Conservation (phyloP, 2,113 vertebrate genomes). For the Charadrius vociferus region DNA sequence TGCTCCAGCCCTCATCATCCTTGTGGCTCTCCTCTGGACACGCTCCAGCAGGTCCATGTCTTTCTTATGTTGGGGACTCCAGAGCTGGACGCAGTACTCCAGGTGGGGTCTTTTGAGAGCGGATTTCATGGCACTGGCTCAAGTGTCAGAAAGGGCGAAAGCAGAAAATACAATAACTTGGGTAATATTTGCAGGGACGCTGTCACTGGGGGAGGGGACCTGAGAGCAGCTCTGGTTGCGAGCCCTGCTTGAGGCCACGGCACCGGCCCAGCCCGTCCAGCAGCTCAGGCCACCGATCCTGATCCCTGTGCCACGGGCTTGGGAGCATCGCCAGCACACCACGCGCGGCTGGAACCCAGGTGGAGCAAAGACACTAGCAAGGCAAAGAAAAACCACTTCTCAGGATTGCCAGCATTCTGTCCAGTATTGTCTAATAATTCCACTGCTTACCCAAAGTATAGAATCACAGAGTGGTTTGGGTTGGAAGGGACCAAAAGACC, state of each 20-base stretch:
- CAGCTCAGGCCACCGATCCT: not conserved
- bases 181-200: not conserved
- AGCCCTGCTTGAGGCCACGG: too few relatives aligned
- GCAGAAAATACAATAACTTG: not conserved
- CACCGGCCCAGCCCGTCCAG: not conserved
- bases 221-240: not conserved
- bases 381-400: not conserved
- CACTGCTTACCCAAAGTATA: not conserved
- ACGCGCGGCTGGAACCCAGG: fast-evolving
- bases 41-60: too few relatives aligned
- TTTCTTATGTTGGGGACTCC: too few relatives aligned
- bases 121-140: not conserved
- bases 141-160: not conserved
- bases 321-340: fast-evolving
- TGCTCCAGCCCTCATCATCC: too few relatives aligned
- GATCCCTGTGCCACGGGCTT: fast-evolving
- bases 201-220: not conserved
- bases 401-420: not conserved
- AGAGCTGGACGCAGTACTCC: too few relatives aligned
- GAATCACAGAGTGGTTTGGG: too few relatives aligned
- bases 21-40: too few relatives aligned
- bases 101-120: too few relatives aligned
- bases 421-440: not conserved
- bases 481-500: too few relatives aligned
- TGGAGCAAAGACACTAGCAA: not conserved